These are phyloP conservation scores for Sinohyriopsis cumingii DNA, from an alignment of 2,888 invertebrate genomes.

Conservation along the genomic window DNA sequence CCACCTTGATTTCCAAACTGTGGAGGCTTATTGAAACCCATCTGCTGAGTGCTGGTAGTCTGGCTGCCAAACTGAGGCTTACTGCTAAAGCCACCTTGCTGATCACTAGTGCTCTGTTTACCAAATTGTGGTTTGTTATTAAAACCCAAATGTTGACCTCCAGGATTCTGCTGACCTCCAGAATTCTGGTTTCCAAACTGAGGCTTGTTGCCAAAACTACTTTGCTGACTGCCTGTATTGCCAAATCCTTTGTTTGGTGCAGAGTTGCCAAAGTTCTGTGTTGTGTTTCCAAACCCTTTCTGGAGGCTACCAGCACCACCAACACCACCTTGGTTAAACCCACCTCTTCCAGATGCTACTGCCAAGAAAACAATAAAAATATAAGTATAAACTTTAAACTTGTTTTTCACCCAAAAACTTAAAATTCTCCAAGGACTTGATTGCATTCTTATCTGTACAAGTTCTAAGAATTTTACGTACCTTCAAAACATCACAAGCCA, in stretches of 20 bases:
- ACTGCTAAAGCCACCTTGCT: conserved; percentile 16
- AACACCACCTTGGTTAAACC: conserved; percentile 16
- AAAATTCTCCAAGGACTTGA: no score
- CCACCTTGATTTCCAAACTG: conserved; percentile 1
- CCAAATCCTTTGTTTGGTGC: conserved; percentile 7
- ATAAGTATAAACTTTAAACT: no score
- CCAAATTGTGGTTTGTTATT: conserved; percentile 3
- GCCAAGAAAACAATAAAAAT: not conserved
- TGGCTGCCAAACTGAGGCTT: conserved; percentile 15
- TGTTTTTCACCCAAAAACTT: no score
- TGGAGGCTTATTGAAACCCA: conserved; percentile 11
- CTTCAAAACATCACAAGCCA: not conserved
- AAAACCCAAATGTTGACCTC: no score
- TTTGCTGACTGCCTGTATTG: conserved; percentile 1
- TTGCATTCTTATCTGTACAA: no score
- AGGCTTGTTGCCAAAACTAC: conserved; percentile 8
- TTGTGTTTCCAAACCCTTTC: conserved; percentile 14
- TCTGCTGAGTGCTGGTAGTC: conserved; percentile 13
- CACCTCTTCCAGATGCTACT: conserved; percentile 16
- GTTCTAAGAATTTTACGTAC: not conserved
- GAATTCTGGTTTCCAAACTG: conserved; percentile 13
- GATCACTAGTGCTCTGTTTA: conserved; percentile 17
- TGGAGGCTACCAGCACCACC: conserved; percentile 17
- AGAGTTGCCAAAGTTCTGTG: not conserved
- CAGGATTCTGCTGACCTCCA: no score